Base-by-base conservation (phyloP, 2,888 invertebrate genomes). In the Drosophila diplacantha region DNA sequence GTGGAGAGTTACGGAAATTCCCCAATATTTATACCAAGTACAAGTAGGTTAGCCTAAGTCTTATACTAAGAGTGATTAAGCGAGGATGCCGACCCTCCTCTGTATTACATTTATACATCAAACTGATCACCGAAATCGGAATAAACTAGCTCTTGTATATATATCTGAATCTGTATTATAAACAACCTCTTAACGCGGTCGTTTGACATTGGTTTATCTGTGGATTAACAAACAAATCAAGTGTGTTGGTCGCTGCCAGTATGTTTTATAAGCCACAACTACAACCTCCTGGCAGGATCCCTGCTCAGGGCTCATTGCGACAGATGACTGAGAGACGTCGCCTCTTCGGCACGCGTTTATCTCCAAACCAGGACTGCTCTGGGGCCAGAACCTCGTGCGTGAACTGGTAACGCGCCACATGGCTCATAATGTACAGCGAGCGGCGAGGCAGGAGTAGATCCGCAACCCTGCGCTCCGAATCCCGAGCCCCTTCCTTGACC, bases 361-460 rank as follows among this genome's bases (percentile, higher is more conserved):
- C 91, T 71, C 90, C 89, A 83, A 95, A 95, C 39, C 87, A 80
- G 6, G 95, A 95, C 6, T 91, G 89, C 14, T 92, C 90, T 46
- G 91, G 91, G 26, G 89, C 89, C 38, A 97, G 90, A 75, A 99
- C 93, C 88, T 96, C 98, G 89, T 99, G 99, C 1, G 95, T 95
- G 88, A 95, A 99, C 71, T 94, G 91, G 87, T 95, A 97, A 37
- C 99, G 91, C 0, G 95, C 94, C 44, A 90, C 88, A 54, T 93
- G 93, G 72, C 95, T 95, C 96, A 99, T 96, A 59, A 98, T 91
- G 85, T 99, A 99, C 18, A 99, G 90, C 0, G 96, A 95, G 70
- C 95, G 90, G 18, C 94, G 90, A 54, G 92, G 92, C 49, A 99
- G 89, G 24, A 95, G 87, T 61, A 96, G 91, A 88, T 97, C 93